A percentile compares a stretch with the other conserved stretches of the same genome.
Conservation (phyloP, 2,797 vertebrate species). For the Pangasius mekongensis region DNA sequence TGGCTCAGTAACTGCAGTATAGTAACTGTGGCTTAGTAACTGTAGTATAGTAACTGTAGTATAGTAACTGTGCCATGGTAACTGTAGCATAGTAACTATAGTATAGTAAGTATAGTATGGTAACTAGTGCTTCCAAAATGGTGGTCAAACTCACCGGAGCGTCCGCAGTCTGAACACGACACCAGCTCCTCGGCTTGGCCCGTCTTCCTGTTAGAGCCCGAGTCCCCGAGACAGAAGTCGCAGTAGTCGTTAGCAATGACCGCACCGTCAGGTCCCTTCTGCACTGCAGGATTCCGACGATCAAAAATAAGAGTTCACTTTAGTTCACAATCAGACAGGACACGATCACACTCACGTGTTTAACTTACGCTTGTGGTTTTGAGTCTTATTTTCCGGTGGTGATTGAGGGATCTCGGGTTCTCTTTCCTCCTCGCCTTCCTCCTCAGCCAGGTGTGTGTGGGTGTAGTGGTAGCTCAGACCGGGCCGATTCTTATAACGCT, state of each 20-base stretch:
- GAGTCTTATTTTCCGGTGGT: conserved; percentile 79
- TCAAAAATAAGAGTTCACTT: conserved; percentile 33
- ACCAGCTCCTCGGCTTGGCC: conserved; percentile 94
- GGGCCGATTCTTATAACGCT: conserved; percentile 97
- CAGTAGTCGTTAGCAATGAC: conserved; percentile 99
- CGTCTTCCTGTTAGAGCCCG: conserved; percentile 94
- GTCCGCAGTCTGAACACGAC: conserved; percentile 97
- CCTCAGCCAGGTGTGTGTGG: conserved; percentile 94
- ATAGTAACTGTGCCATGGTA: neutral
- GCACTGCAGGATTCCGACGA: conserved; percentile 77
- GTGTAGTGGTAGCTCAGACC: conserved; percentile 97
- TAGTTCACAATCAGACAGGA: neutral
- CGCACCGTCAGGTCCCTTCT: conserved; percentile 89
- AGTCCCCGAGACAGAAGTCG: conserved; percentile 97
- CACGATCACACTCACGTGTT: neutral
- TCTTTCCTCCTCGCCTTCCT: conserved; percentile 92
- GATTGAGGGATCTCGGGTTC: conserved; percentile 84
- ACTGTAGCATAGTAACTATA: neutral
- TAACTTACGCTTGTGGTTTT: conserved; percentile 94
- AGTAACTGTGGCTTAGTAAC: neutral
- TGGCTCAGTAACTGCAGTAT: neutral
- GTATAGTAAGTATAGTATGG: neutral
- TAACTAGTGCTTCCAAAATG: neutral
- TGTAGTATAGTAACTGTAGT: neutral
- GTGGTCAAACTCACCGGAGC: conserved; percentile 86